Evolutionary conservation across 2,113 vertebrate genomes (phyloP).

Genomic region (Rallus limicola): DNA sequence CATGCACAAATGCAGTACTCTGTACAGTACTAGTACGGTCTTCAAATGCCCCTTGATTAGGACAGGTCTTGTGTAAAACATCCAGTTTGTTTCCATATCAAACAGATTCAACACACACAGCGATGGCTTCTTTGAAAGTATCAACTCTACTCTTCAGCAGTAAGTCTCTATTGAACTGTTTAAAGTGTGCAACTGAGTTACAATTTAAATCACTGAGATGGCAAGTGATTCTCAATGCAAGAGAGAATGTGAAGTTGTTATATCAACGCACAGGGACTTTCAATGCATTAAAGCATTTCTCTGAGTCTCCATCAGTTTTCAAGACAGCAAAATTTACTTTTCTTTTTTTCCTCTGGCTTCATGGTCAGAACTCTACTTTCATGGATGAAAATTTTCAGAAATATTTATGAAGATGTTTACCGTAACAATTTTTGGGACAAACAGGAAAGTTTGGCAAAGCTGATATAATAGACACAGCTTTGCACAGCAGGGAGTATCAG

Average conservation of each 20-base stretch:
- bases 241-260: background rate
- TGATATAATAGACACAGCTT: background rate
- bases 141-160: background rate
- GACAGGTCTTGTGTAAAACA: background rate
- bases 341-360: background rate
- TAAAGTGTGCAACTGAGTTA: background rate
- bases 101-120: background rate
- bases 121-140: background rate
- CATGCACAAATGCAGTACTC: background rate
- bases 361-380: background rate
- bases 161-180: background rate
- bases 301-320: background rate
- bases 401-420: background rate
- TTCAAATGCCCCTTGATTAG: background rate
- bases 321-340: background rate
- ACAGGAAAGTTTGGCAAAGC: background rate
- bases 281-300: background rate
- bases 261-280: background rate
- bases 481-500: slow-evolving; percentile 6
- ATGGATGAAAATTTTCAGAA: background rate
- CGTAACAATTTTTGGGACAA: background rate
- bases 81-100: background rate
- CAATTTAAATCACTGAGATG: background rate
- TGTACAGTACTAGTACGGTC: background rate
- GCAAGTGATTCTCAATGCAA: background rate